Evolutionary conservation across 2,113 vertebrate species (phyloP).

Genomic region (Sula dactylatra): DNA sequence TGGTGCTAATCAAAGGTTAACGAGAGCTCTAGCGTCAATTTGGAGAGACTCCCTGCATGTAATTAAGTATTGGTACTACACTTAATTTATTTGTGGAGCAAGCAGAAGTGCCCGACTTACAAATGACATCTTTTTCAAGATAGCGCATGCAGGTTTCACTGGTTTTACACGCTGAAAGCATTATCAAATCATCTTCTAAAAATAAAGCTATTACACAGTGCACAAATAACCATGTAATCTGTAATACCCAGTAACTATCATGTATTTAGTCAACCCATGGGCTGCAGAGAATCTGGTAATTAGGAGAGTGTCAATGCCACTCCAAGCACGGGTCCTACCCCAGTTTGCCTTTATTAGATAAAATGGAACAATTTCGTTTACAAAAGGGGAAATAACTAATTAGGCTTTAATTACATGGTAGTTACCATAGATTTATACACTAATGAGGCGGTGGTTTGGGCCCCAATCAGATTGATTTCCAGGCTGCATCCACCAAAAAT

Average conservation of each 20-base stretch:
- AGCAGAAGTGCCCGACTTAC: not conserved
- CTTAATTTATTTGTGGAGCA: not conserved
- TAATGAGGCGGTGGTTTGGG: not conserved
- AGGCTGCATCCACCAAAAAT: not conserved
- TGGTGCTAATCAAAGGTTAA: not conserved
- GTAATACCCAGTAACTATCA: not conserved
- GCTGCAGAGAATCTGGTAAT: not conserved
- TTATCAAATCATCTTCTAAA: not conserved
- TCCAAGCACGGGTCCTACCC: not conserved
- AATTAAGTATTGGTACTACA: not conserved
- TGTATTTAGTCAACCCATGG: not conserved
- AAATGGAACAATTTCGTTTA: not conserved
- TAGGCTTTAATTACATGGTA: constrained; percentile 5
- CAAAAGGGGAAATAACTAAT: constrained; percentile 2
- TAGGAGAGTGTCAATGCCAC: not conserved
- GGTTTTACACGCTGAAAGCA: not conserved
- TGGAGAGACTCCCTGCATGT: not conserved
- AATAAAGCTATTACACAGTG: not conserved
- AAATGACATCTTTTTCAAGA: not conserved
- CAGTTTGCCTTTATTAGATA: not conserved
- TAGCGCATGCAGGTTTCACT: not conserved
- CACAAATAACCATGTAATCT: not conserved
- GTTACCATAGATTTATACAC: constrained; percentile 24
- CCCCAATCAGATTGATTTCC: not conserved
- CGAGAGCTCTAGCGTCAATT: not conserved